phyloP scores from a whole-genome alignment of 2,888 invertebrate species.

The Iselma pallidipennis region DNA sequence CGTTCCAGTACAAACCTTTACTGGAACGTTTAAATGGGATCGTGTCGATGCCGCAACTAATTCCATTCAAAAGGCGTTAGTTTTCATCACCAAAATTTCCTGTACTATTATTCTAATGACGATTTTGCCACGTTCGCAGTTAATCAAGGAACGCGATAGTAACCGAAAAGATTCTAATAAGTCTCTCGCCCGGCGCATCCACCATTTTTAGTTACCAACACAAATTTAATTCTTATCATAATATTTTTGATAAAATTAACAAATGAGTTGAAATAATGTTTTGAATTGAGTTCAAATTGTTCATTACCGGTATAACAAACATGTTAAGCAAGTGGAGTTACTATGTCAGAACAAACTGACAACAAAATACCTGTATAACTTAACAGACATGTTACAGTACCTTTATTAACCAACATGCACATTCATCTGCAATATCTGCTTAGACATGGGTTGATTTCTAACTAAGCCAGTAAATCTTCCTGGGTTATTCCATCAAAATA shows the following conservation, averaged over 20 bases:
- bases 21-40: conserved; percentile 6
- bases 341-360: background rate
- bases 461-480: background rate
- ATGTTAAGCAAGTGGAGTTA: background rate
- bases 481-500: too few species aligned
- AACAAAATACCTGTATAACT: background rate
- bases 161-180: too few species aligned
- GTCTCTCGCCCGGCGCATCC: too few species aligned
- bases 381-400: background rate
- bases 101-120: background rate
- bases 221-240: too few species aligned
- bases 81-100: background rate
- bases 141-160: too few species aligned
- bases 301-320: too few species aligned
- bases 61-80: conserved; percentile 15
- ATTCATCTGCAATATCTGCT: too few species aligned
- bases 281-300: too few species aligned
- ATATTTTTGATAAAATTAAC: too few species aligned
- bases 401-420: background rate
- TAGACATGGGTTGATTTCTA: too few species aligned
- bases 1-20: background rate
- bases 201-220: background rate
- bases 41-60: conserved; percentile 15
- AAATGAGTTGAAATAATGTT: too few species aligned
- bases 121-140: too few species aligned